Base-by-base conservation (phyloP, 2,888 invertebrate species). In the Phengaris arion region DNA sequence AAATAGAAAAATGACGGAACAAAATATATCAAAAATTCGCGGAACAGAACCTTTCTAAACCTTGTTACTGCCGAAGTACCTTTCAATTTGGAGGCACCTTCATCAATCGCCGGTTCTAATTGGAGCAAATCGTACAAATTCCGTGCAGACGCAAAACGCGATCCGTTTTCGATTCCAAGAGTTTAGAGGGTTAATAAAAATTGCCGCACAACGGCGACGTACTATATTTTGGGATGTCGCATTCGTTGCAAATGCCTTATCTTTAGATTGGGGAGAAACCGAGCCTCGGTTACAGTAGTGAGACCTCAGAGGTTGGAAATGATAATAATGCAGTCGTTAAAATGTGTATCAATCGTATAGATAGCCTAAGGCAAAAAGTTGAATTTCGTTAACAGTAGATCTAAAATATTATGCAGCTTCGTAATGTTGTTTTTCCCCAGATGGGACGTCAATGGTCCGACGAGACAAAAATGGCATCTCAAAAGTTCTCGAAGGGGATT, bases 401-500 rank as follows among this genome's bases (percentile, higher is more conserved):
- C 4, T 35, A 3, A 35, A 35, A 35, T 2, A 35, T 35, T 4
- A 4, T 35, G 35, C 4, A 35, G 35, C 35, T 35, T 35, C 35
- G 35, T 35, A 35, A 35, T 35, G 35, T 2, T 2, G 35, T 35
- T 35, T 35, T 35, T 35, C 8, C 54, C 22, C 13, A 64, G 83
- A 84, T 81, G 81, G 81, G 77, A 81, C 80, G 85, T 83, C 83
- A 81, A 83, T 82, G 81, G 82, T 81, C 82, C 82, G 82, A 83
- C 82, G 82, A 83, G 82, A 82, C 85, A 84, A 86, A 87, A 87
- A 89, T 86, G 85, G 88, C 86, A 86, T 85, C 85, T 85, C 75
- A 78, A 81, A 89, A 90, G 81, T 89, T 87, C 84, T 74, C 83
- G 83, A 81, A 83, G 83, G 85, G 83, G 88, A 88, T 88, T 89